phyloP scores from a whole-genome alignment of 1,140 invertebrate species.

The Sycophila sp. region DNA sequence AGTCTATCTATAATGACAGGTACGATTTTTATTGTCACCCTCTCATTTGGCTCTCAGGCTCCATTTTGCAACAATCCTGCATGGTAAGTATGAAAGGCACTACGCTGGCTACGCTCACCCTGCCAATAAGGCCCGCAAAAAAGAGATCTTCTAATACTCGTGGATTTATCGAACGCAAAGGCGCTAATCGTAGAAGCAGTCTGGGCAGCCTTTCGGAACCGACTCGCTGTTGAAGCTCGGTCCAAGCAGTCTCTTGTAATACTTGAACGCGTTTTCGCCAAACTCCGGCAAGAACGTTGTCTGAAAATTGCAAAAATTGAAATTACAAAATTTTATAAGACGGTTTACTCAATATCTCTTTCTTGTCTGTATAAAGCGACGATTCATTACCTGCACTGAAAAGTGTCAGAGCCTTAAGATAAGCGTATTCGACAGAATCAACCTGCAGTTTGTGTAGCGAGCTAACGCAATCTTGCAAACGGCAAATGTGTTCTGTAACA shows the following conservation, averaged over 20 bases:
- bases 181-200: slow-evolving; percentile 79
- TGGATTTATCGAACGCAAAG: slow-evolving; percentile 80
- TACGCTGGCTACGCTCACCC: slow-evolving; percentile 90
- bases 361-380: no score
- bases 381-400: slow-evolving; percentile 74
- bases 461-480: slow-evolving; percentile 85
- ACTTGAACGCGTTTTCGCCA: slow-evolving; percentile 70
- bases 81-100: slow-evolving; percentile 92
- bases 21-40: slow-evolving; percentile 22
- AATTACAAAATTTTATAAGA: background rate
- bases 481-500: slow-evolving; percentile 84
- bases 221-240: slow-evolving; percentile 74
- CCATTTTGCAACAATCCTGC: slow-evolving; percentile 66
- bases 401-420: slow-evolving; percentile 87
- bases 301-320: slow-evolving; percentile 44
- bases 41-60: slow-evolving; percentile 60
- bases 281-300: slow-evolving; percentile 59
- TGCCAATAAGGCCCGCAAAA: slow-evolving; percentile 91
- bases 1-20: slow-evolving; percentile 10
- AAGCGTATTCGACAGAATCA: slow-evolving; percentile 87
- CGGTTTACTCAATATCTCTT: no score
- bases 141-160: slow-evolving; percentile 91
- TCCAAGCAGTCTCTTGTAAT: slow-evolving; percentile 79
- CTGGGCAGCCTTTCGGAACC: slow-evolving; percentile 73
- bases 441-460: slow-evolving; percentile 80